Conservation (phyloP, 1,140 invertebrate species). For the Acromyrmex heyeri region DNA sequence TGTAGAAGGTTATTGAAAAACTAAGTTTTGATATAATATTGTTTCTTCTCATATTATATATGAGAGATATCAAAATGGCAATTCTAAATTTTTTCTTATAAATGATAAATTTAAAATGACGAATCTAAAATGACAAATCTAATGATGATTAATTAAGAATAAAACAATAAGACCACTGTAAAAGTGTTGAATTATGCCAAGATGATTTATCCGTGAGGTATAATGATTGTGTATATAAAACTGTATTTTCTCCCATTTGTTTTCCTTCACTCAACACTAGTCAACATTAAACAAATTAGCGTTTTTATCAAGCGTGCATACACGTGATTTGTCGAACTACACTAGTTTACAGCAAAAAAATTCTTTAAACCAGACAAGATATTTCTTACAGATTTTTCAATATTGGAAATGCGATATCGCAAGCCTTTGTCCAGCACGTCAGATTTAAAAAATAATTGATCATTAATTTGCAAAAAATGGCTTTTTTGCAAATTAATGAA, state of each 20-base stretch:
- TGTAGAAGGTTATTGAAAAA: background rate
- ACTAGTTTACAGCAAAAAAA: no score
- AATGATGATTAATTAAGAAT: background rate
- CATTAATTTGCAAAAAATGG: no score
- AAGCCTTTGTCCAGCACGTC: no score
- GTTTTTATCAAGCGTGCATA: slow-evolving; percentile 27
- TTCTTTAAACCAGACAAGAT: no score
- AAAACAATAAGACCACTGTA: slow-evolving; percentile 23
- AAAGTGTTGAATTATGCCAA: slow-evolving; percentile 18
- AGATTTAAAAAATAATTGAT: no score
- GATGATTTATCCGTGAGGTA: slow-evolving; percentile 34
- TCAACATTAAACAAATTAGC: slow-evolving; percentile 11
- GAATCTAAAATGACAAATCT: slow-evolving; percentile 1
- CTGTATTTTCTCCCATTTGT: background rate
- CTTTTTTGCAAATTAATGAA: no score
- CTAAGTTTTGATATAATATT: background rate
- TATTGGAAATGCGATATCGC: no score
- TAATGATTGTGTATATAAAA: slow-evolving; percentile 22
- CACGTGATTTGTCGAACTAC: slow-evolving; percentile 15
- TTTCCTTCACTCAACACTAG: background rate
- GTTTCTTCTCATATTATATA: background rate
- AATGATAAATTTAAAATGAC: background rate
- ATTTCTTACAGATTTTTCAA: no score
- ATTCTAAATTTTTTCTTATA: background rate
- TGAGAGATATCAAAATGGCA: background rate